Conservation (phyloP, 2,888 invertebrate species). For the Rotaria magnacalcarata region DNA sequence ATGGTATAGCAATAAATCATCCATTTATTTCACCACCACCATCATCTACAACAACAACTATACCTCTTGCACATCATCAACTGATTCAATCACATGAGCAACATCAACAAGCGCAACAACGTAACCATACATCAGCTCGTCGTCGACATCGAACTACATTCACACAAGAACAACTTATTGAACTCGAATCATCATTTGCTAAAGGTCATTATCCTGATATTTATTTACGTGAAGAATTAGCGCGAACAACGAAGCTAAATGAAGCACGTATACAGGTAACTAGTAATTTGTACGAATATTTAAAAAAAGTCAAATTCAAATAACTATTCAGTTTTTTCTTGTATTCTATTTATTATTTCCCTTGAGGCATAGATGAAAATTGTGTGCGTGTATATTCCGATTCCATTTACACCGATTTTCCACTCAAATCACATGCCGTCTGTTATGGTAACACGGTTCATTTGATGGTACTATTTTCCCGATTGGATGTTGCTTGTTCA, state of each 20-base stretch:
- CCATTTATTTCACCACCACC: not conserved
- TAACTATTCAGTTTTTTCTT: no score
- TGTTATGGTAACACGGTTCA: slow-evolving; percentile 23
- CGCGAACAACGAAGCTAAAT: slow-evolving; percentile 95
- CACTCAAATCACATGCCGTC: slow-evolving; percentile 46
- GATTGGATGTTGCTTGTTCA: slow-evolving; percentile 5
- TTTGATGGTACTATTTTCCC: not conserved
- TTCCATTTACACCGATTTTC: slow-evolving; percentile 7
- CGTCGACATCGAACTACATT: slow-evolving; percentile 95
- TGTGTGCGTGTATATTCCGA: not conserved
- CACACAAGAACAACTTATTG: slow-evolving; percentile 96
- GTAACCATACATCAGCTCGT: slow-evolving; percentile 71
- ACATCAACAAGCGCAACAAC: not conserved
- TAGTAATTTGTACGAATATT: not conserved
- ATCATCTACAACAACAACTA: no score
- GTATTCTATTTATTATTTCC: not conserved
- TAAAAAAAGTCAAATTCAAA: not conserved
- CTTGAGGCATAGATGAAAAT: not conserved
- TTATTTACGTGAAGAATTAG: slow-evolving; percentile 96
- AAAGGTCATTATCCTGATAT: slow-evolving; percentile 99
- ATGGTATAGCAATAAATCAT: not conserved
- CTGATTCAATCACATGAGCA: not conserved
- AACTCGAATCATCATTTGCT: slow-evolving; percentile 95
- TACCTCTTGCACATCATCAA: not conserved
- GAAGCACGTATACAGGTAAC: slow-evolving; percentile 98